Percentiles rank a stretch among this genome's conserved stretches.
Conservation (phyloP, 2,888 invertebrate species). For the Oligia fasciuncula region DNA sequence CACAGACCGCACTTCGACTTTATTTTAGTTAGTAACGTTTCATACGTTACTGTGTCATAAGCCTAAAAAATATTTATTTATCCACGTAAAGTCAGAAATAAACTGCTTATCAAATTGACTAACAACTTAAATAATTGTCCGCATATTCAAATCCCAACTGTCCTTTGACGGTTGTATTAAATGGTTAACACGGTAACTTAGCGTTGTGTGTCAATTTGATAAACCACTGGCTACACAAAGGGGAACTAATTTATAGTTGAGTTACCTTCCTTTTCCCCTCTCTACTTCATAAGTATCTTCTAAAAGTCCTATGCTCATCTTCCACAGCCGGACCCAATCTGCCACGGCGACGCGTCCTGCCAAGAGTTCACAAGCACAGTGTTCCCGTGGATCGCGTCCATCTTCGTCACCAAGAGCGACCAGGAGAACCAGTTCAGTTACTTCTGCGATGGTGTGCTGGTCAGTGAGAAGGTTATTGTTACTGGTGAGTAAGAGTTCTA, state of each 20-base stretch:
- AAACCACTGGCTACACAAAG: background rate
- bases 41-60: background rate
- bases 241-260: background rate
- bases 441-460: constrained; percentile 80
- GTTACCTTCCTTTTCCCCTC: background rate
- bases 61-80: too few species aligned
- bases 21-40: background rate
- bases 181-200: background rate
- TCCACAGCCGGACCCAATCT: constrained; percentile 44
- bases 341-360: constrained; percentile 42
- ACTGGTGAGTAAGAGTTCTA: constrained; percentile 73
- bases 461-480: constrained; percentile 74
- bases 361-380: constrained; percentile 64
- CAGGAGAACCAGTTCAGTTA: constrained; percentile 79
- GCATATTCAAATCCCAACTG: background rate
- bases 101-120: background rate
- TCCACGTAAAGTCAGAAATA: background rate
- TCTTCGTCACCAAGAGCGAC: constrained; percentile 79
- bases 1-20: background rate
- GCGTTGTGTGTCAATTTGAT: too few species aligned
- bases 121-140: background rate
- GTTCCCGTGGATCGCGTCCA: constrained; percentile 81
- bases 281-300: background rate
- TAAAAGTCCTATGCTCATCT: background rate
- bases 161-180: background rate